Conservation (phyloP, 2,888 invertebrate genomes). For the Acleris sparsana region DNA sequence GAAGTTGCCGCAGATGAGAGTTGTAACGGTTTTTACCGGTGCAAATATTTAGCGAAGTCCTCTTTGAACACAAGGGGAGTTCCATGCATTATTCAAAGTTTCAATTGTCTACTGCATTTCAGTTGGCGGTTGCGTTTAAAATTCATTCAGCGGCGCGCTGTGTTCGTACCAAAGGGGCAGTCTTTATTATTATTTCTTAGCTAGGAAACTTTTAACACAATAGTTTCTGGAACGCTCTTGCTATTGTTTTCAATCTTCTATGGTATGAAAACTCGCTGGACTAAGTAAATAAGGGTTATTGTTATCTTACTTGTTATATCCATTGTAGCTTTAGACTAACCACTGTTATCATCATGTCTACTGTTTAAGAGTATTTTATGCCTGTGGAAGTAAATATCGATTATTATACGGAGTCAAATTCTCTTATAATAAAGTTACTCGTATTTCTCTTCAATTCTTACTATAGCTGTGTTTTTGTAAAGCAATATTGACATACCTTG, state of each 20-base stretch:
- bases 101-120: constrained; percentile 38
- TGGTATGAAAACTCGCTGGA: constrained; percentile 13
- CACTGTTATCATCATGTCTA: too few relatives aligned
- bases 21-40: constrained; percentile 32
- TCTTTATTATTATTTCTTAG: constrained; percentile 34
- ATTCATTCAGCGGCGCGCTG: constrained; percentile 34
- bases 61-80: constrained; percentile 32
- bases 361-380: too few relatives aligned
- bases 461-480: too few relatives aligned
- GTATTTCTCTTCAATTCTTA: too few relatives aligned
- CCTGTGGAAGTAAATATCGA: too few relatives aligned
- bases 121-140: constrained; percentile 35
- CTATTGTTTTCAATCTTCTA: constrained; percentile 23
- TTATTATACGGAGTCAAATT: too few relatives aligned
- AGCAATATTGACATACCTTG: too few relatives aligned
- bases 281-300: constrained; percentile 1
- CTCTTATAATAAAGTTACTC: too few relatives aligned
- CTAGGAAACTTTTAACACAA: constrained; percentile 22
- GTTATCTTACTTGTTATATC: background rate
- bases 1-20: constrained; percentile 13
- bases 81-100: constrained; percentile 36
- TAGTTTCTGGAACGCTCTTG: constrained; percentile 21
- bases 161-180: constrained; percentile 36
- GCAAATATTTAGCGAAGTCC: constrained; percentile 36
- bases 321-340: too few relatives aligned